Evolutionary conservation across 1,140 invertebrate species (phyloP).

Genomic region (Sminthurinus signatus): DNA sequence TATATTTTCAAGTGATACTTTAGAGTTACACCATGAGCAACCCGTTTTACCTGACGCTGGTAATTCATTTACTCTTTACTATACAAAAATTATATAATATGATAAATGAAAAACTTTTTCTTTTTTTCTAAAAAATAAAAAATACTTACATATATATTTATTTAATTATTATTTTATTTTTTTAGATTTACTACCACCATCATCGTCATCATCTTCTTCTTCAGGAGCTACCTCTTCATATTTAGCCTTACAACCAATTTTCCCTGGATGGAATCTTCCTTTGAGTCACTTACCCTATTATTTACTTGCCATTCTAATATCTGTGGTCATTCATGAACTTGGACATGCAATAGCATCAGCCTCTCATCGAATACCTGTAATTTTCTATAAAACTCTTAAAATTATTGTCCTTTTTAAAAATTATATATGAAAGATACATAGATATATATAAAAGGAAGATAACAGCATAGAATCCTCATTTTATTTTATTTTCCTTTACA

Average conservation of each 20-base stretch:
- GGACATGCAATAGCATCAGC: constrained; percentile 40
- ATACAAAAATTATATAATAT: no score
- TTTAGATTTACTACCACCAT: constrained; percentile 22
- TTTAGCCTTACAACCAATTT: constrained; percentile 39
- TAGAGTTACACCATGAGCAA: constrained; percentile 35
- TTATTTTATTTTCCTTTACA: no score
- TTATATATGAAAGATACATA: no score
- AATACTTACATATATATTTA: no score
- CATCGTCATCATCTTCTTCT: constrained; percentile 4
- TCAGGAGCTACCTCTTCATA: constrained; percentile 29
- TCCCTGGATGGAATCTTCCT: constrained; percentile 41
- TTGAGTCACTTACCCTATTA: constrained; percentile 37
- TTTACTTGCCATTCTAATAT: constrained; percentile 38
- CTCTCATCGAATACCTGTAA: constrained; percentile 40
- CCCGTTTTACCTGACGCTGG: constrained; percentile 37
- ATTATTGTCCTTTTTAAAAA: no score
- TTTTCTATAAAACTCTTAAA: no score
- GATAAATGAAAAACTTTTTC: no score
- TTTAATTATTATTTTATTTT: no score
- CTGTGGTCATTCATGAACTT: constrained; percentile 36
- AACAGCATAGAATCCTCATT: no score
- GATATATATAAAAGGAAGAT: no score
- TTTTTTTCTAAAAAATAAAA: no score
- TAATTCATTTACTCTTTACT: no score
- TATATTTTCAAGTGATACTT: constrained; percentile 12